Evolutionary conservation across 2,888 invertebrate genomes (phyloP).

Genomic region (Eupithecia dodoneata): DNA sequence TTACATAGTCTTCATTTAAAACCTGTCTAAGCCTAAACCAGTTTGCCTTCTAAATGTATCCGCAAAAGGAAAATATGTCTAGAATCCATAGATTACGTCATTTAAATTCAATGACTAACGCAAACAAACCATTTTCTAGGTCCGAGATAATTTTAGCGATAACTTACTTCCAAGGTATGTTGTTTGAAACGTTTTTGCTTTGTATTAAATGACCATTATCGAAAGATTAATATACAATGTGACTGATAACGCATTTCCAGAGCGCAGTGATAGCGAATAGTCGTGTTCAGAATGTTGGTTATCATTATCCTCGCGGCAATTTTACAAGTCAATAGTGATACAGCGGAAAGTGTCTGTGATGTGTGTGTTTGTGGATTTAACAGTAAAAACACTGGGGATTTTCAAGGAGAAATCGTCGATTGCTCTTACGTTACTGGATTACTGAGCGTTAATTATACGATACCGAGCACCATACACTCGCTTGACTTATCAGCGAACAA

Average conservation of each 20-base stretch:
- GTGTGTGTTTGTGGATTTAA: constrained; percentile 60
- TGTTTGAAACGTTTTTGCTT: constrained; percentile 6
- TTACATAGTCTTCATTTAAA: neutral
- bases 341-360: constrained; percentile 60
- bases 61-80: constrained; percentile 24
- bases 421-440: constrained; percentile 60
- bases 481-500: constrained; percentile 71
- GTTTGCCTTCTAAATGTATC: constrained; percentile 15
- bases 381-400: constrained; percentile 54
- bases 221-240: constrained; percentile 49
- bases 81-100: constrained; percentile 29
- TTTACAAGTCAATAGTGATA: constrained; percentile 52
- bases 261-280: constrained; percentile 30
- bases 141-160: neutral
- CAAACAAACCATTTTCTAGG: constrained; percentile 5
- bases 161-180: neutral
- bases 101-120: constrained; percentile 22
- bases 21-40: neutral
- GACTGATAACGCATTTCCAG: constrained; percentile 44
- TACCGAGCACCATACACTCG: constrained; percentile 60
- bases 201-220: constrained; percentile 63
- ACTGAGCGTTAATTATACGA: constrained; percentile 50
- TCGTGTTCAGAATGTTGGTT: constrained; percentile 48
- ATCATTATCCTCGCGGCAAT: constrained; percentile 48
- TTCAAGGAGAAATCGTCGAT: constrained; percentile 60